Percentiles rank a stretch among this genome's conserved stretches.
Evolutionary conservation across 2,113 vertebrate species (phyloP).

Genomic region (Dipodomys stephensi): DNA sequence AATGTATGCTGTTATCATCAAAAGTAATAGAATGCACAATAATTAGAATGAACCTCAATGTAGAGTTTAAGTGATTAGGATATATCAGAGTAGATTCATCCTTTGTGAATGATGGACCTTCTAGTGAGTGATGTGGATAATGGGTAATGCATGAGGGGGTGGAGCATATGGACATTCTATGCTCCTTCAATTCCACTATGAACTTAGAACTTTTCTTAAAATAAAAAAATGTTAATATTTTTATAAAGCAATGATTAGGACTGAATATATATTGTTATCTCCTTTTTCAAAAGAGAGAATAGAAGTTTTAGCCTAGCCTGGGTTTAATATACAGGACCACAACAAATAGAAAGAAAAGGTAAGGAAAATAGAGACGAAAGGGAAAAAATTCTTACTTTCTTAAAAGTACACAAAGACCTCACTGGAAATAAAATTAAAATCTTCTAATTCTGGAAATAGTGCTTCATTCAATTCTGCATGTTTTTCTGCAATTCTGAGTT

Average conservation of each 20-base stretch:
- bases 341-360: too few species aligned
- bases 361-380: too few species aligned
- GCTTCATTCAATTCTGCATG: background rate
- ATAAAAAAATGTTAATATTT: background rate
- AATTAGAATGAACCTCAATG: background rate
- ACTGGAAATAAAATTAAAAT: background rate
- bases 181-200: background rate
- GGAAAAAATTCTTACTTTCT: too few species aligned
- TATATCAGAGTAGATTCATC: too few species aligned
- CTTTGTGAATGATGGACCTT: background rate
- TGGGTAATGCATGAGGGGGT: fast-evolving
- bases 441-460: background rate
- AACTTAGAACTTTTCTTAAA: background rate
- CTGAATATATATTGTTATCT: background rate
- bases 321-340: too few species aligned
- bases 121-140: background rate
- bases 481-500: background rate
- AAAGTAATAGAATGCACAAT: background rate
- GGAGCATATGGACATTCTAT: background rate
- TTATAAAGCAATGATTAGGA: background rate
- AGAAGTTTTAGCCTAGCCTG: background rate
- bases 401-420: background rate
- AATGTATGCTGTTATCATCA: background rate
- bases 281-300: background rate
- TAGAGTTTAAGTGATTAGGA: background rate